Evolutionary conservation across 2,113 vertebrate genomes (phyloP), one percentile per base, ranked within the genome.

Genomic region (Rhadina sibilatrix): DNA sequence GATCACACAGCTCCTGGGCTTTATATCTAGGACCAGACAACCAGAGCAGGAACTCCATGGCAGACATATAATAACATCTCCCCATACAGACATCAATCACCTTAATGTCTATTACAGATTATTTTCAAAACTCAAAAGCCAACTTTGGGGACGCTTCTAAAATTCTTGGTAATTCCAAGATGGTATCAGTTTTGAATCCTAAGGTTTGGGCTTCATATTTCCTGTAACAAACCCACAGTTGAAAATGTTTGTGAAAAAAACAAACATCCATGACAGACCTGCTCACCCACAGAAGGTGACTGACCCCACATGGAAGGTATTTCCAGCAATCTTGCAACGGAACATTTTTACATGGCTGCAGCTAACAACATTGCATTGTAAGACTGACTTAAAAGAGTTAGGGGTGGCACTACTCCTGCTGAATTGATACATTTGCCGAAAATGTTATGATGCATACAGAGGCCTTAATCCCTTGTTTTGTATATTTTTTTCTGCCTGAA

Each of bases 401-500:
- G 35, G 12, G 9, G 30, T 30, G 30, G 71, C 12, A 44, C 27
- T 75, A 53, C 35, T 35, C 37, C 6, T 70, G 31, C 37, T 57
- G 35, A 63, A 82, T 61, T 37, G 19, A 71, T 77, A 68, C 1
- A 31, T 24, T 33, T 56, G 18, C 33, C 72, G 24, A 65, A 88
- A 68, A 35, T 50, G n/a, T 50, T 68, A 60, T 7, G 9, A 79
- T 47, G 30, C 20, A 40, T 12, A 78, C 5, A 46, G 44, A 85
- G 11, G 17, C 23, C 37, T 31, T 44, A 35, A 18, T n/a, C 57
- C 37, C 54, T 89, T 54, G 19, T 37, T 84, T 40, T 46, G 20
- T 50, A 7, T 17, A 28, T 33, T 75, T 42, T 22, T 11, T 2
- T 0, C 3, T 28, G 21, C 14, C 21, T 4, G 0, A 44, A 53